A percentile compares a stretch with the other conserved stretches of the same genome.
Conservation (phyloP, 2,888 invertebrate genomes). For the Chalcis sispes region DNA sequence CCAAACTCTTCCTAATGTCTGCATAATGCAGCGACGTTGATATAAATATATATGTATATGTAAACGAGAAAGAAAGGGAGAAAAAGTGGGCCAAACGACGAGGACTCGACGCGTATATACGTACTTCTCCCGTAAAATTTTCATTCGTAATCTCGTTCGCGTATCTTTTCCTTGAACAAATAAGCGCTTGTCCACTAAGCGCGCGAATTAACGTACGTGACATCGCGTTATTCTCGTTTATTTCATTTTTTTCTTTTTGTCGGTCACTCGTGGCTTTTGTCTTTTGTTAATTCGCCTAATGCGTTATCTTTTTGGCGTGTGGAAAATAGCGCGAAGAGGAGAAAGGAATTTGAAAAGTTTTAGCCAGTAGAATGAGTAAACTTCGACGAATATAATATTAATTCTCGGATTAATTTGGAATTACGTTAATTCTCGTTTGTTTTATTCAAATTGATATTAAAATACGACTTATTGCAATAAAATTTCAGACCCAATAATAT, state of each 20-base stretch:
- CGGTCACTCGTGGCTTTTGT: neutral
- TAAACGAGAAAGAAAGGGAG: slow-evolving; percentile 12
- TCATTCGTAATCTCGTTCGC: slow-evolving; percentile 44
- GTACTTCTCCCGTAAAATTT: slow-evolving; percentile 52
- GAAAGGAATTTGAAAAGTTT: too few relatives aligned
- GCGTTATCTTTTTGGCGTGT: slow-evolving; percentile 10
- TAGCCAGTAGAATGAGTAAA: too few relatives aligned
- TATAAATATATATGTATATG: neutral
- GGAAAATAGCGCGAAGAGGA: too few relatives aligned
- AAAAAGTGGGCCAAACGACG: slow-evolving; percentile 31
- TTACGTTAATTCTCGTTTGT: too few relatives aligned
- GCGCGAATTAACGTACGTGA: neutral
- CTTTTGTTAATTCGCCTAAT: slow-evolving; percentile 30
- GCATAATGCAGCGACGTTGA: slow-evolving; percentile 33
- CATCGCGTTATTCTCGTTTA: neutral
- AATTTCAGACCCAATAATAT: too few relatives aligned
- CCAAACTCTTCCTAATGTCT: slow-evolving; percentile 10
- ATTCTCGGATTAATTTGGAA: too few relatives aligned
- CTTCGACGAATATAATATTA: too few relatives aligned
- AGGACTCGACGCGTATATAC: too few relatives aligned
- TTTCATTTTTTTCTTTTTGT: neutral
- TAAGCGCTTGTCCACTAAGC: slow-evolving; percentile 19
- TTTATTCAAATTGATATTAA: too few relatives aligned
- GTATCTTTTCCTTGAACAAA: slow-evolving; percentile 34
- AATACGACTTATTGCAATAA: too few relatives aligned